Base-by-base conservation (phyloP, 2,797 vertebrate genomes). In the Amblyraja radiata region DNA sequence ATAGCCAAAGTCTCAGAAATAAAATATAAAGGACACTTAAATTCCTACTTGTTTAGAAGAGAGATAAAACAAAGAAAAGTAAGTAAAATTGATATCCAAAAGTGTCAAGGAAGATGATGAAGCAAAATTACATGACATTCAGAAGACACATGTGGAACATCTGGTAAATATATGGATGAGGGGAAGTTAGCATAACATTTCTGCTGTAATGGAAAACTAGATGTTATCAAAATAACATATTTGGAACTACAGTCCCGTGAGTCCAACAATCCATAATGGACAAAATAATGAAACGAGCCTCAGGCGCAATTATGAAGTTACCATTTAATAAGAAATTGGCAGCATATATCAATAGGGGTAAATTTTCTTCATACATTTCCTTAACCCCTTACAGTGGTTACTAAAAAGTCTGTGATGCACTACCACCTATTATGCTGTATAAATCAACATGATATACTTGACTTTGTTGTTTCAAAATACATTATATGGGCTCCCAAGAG, bases 1-100 rank as follows among this genome's bases (percentile, higher is more conserved):
- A 95, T 93, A 95, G 96, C 94, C 96, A 96, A 94, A 91, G 94
- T 95, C 36, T 73, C 88, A 23, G 81, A 84, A 84, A 84, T 84
- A 54, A 84, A 61, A 84, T 11, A 9, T 21, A 11, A 46, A 32
- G 14, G 14, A 39, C 4, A 39, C 78, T 39, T 18, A 79, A 79
- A 39, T 39, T 39, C 13, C 13, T 79, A 79, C 36, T 79, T 2
- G 78, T 6, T 79, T 39, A 39, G 78, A 79, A 39, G 36, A 16
- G 78, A 39, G 14, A 39, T 13, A 79, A 16, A 36, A 79, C 32
- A 79, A 79, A 78, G 11, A 86, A 16, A n/a, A 63, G n/a, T 63
- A 14, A 86, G 36, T 63, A 21, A 65, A 65, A 32, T 36, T 68
- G 39, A 71, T 90, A 58, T 6, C 5, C 11, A 6, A 76, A 58